Conservation (phyloP, 37 sponge, comb jelly and placozoan genomes). For the Chondrosia reniformis region DNA sequence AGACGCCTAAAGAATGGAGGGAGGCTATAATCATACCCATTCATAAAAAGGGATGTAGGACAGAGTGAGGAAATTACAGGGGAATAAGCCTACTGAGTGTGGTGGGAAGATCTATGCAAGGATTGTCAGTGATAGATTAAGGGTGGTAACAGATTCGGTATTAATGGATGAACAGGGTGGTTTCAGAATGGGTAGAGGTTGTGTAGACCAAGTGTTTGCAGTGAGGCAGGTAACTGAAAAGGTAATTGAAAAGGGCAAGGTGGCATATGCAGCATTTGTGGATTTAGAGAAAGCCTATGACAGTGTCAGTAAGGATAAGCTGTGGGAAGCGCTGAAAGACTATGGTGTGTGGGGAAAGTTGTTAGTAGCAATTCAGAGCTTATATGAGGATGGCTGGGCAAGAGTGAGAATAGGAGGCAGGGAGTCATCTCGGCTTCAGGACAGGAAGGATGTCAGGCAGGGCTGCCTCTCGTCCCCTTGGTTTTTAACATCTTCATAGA, state of each 20-base stretch:
- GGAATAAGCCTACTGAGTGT: conserved; percentile 18
- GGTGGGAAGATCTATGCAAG: conserved; percentile 17
- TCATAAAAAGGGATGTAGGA: conserved; percentile 12
- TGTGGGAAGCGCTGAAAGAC: conserved; percentile 3
- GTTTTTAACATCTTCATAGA: conserved; percentile 24
- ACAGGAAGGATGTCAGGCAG: not conserved
- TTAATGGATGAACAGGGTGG: conserved; percentile 30
- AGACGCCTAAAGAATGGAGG: conserved; percentile 1
- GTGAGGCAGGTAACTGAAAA: conserved; percentile 8
- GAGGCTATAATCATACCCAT: not conserved
- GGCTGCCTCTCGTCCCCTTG: conserved; percentile 20
- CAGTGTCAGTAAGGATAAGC: not conserved
- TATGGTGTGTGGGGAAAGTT: not conserved
- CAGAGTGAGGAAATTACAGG: conserved; percentile 8
- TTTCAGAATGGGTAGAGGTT: conserved; percentile 17
- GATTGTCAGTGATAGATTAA: conserved; percentile 5
- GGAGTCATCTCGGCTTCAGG: not conserved
- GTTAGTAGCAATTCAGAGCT: not conserved
- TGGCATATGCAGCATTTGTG: not conserved
- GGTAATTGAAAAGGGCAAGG: not conserved
- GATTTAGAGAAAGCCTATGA: conserved; percentile 6
- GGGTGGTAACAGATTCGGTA: not conserved
- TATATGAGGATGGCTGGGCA: not conserved
- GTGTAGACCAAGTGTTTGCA: conserved; percentile 21
- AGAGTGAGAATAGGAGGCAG: not conserved